Evolutionary conservation across 2,113 vertebrate genomes (phyloP).

Genomic region (Chiloscyllium plagiosum): DNA sequence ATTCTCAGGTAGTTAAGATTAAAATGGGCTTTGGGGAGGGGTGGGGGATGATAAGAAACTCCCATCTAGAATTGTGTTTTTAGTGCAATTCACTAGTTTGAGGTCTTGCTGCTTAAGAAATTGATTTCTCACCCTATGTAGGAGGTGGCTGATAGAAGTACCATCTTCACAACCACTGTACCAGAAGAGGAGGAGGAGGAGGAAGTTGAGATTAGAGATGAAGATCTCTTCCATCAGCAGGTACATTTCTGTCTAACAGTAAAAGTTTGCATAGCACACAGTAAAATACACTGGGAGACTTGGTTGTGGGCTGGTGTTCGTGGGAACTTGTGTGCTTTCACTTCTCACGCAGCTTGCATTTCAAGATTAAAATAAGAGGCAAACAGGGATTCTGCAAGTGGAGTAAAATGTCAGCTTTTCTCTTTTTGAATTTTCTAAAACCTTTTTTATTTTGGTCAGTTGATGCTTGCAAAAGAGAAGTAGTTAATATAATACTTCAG

Average conservation of each 20-base stretch:
- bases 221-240: constrained; percentile 59
- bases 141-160: constrained; percentile 80
- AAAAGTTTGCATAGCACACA: background rate
- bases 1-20: background rate
- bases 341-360: background rate
- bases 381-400: background rate
- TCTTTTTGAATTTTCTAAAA: background rate
- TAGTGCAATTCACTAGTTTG: background rate
- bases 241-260: constrained; percentile 48
- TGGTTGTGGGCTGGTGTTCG: background rate
- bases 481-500: background rate
- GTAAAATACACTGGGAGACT: background rate
- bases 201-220: constrained; percentile 51
- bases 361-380: background rate
- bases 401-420: background rate
- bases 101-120: background rate
- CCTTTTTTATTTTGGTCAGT: background rate
- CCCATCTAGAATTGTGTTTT: background rate
- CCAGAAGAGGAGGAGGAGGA: constrained; percentile 57
- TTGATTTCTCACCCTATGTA: constrained; percentile 43
- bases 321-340: background rate
- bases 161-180: constrained; percentile 65
- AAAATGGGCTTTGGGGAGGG: background rate
- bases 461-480: background rate
- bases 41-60: background rate